These are phyloP conservation scores for Empis stercorea DNA, from an alignment of 2,888 invertebrate species.

Conservation along the genomic window DNA sequence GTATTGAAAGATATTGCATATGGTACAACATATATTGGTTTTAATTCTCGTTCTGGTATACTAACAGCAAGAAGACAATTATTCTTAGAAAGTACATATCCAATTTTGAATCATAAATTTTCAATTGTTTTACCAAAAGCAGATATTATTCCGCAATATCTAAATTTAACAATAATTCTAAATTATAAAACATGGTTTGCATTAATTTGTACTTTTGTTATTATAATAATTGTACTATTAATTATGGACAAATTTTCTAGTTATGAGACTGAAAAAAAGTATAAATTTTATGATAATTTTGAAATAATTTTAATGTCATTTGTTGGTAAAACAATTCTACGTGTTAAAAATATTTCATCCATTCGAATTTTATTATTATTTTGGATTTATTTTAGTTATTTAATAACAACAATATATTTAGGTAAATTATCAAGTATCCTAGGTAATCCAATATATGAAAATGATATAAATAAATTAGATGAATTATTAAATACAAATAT, in stretches of 20 bases:
- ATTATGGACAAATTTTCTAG: slow-evolving; percentile 3
- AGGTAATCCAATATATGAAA: slow-evolving; percentile 23
- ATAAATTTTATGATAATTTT: slow-evolving; percentile 11
- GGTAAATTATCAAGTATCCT: slow-evolving; percentile 31
- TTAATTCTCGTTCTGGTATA: slow-evolving; percentile 23
- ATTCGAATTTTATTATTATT: slow-evolving; percentile 23
- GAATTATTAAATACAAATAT: slow-evolving; percentile 14
- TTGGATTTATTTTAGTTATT: slow-evolving; percentile 30
- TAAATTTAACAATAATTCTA: slow-evolving; percentile 25
- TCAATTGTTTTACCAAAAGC: slow-evolving; percentile 27
- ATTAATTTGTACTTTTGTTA: slow-evolving; percentile 16
- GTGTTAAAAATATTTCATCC: slow-evolving; percentile 20
- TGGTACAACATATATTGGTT: slow-evolving; percentile 20
- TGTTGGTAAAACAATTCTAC: slow-evolving; percentile 22
- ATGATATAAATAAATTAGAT: slow-evolving; percentile 22
- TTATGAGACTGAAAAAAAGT: background rate
- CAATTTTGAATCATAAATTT: slow-evolving; percentile 18
- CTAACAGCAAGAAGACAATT: slow-evolving; percentile 14
- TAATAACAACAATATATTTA: slow-evolving; percentile 25
- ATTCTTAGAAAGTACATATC: slow-evolving; percentile 21
- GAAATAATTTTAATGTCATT: slow-evolving; percentile 24
- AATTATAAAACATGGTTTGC: slow-evolving; percentile 20
- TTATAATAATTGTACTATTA: slow-evolving; percentile 12
- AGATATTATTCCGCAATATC: slow-evolving; percentile 20
- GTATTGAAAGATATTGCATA: slow-evolving; percentile 19